Evolutionary conservation across 2,888 invertebrate species (phyloP).

Genomic region (Xestia c-nigrum): DNA sequence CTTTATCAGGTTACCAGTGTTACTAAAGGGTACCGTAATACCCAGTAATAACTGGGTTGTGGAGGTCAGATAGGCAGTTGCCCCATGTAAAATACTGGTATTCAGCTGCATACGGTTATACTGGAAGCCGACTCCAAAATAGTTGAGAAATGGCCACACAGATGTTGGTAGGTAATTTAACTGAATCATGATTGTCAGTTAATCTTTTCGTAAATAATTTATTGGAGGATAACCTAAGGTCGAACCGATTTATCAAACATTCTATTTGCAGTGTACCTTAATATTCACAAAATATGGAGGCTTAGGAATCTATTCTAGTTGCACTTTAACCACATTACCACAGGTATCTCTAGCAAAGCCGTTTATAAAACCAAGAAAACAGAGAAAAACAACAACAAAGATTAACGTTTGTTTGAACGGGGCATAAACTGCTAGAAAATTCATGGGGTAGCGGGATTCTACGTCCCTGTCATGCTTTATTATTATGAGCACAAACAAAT

Average conservation of each 20-base stretch:
- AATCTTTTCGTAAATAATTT: neutral
- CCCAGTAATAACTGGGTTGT: too few species aligned
- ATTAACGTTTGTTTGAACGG: neutral
- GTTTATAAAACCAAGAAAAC: neutral
- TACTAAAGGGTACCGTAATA: too few species aligned
- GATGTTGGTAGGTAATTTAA: neutral
- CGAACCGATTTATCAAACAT: neutral
- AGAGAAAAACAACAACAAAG: slow-evolving; percentile 7
- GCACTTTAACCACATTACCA: neutral
- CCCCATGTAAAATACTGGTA: neutral
- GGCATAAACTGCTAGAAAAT: slow-evolving; percentile 27
- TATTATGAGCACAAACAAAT: slow-evolving; percentile 9
- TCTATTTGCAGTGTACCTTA: neutral
- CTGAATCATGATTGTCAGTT: neutral
- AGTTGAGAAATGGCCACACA: neutral
- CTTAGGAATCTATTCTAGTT: neutral
- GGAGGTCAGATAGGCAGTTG: neutral
- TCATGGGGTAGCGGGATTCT: slow-evolving; percentile 18
- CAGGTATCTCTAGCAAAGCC: neutral
- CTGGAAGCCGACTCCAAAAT: neutral
- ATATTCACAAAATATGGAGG: neutral
- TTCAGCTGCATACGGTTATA: neutral
- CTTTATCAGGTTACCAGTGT: too few species aligned
- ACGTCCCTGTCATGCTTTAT: slow-evolving; percentile 2
- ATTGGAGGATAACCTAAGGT: neutral